A percentile compares a stretch with the other conserved stretches of the same genome.
Conservation (phyloP, 2,113 vertebrate genomes). For the Meleagris gallopavo region DNA sequence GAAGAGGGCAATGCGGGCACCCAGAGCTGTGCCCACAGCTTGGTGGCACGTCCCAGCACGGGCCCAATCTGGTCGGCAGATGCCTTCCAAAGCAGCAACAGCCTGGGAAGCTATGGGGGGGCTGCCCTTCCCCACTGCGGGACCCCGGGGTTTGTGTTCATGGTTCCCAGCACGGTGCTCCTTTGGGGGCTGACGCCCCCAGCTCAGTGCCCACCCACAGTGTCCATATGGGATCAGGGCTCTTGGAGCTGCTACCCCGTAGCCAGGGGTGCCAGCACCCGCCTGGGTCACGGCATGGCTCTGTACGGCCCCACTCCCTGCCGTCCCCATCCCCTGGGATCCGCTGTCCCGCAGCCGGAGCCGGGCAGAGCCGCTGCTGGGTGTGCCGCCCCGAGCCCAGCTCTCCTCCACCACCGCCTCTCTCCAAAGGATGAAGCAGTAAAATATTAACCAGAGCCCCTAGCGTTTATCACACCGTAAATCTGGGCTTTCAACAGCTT, state of each 20-base stretch:
- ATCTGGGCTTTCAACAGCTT: conserved; percentile 66
- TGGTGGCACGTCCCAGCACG: not conserved
- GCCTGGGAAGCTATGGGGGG: not conserved
- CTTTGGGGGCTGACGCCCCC: not conserved
- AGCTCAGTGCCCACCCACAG: not conserved
- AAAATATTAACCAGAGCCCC: conserved; percentile 57
- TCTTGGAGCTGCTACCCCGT: rapidly evolving
- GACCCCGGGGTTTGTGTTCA: not conserved
- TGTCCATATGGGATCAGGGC: not conserved
- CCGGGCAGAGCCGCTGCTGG: not conserved
- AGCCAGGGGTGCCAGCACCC: not conserved
- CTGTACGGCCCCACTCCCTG: rapidly evolving
- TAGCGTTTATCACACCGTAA: conserved; percentile 63
- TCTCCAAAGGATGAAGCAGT: conserved; percentile 45
- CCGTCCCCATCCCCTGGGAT: not conserved
- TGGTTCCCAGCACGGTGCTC: not conserved
- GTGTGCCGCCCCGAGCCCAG: not conserved
- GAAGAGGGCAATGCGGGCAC: not conserved
- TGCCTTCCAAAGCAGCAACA: not conserved
- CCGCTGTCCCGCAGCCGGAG: not conserved
- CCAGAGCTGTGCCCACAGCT: not conserved
- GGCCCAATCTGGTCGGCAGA: conserved; percentile 46
- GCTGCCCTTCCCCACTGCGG: not conserved
- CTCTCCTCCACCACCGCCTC: not conserved
- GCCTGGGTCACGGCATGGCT: rapidly evolving